These are phyloP conservation scores for Amia ocellicauda DNA, from an alignment of 2,113 vertebrate genomes.

Conservation along the genomic window DNA sequence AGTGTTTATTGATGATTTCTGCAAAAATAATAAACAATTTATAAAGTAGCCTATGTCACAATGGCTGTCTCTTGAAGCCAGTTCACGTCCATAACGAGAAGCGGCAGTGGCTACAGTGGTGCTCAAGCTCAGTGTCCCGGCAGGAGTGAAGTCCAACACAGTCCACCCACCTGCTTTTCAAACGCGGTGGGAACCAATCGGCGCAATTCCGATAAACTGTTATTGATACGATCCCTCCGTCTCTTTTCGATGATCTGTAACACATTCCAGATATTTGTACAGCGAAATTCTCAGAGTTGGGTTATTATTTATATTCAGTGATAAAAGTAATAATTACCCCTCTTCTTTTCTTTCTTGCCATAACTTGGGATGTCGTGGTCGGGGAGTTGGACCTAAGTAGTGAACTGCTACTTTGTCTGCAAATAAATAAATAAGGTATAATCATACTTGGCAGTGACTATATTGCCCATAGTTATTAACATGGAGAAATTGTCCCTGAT, in stretches of 20 bases:
- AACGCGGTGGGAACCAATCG: slow-evolving; percentile 88
- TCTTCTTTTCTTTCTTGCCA: slow-evolving; percentile 89
- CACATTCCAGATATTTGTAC: background rate
- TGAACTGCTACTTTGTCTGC: slow-evolving; percentile 72
- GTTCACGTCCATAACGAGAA: too few relatives aligned
- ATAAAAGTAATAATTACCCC: slow-evolving; percentile 64
- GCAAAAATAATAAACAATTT: too few relatives aligned
- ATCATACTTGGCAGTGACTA: background rate
- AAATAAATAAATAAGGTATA: slow-evolving; percentile 1
- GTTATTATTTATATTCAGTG: too few relatives aligned
- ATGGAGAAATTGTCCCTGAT: too few relatives aligned
- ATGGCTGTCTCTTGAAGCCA: too few relatives aligned
- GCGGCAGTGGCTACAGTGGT: too few relatives aligned
- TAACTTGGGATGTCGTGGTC: slow-evolving; percentile 83
- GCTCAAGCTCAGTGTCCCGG: too few relatives aligned
- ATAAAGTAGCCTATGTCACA: too few relatives aligned
- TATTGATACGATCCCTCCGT: slow-evolving; percentile 93
- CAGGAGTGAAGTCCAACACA: too few relatives aligned
- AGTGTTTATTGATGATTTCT: too few relatives aligned
- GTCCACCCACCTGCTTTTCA: slow-evolving; percentile 94
- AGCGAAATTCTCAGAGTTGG: background rate
- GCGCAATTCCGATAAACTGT: slow-evolving; percentile 87
- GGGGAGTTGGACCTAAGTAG: slow-evolving; percentile 80
- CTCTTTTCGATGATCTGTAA: slow-evolving; percentile 92
- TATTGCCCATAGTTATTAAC: background rate